phyloP scores from a whole-genome alignment of 2,113 vertebrate species.

The Cercocebus atys region DNA sequence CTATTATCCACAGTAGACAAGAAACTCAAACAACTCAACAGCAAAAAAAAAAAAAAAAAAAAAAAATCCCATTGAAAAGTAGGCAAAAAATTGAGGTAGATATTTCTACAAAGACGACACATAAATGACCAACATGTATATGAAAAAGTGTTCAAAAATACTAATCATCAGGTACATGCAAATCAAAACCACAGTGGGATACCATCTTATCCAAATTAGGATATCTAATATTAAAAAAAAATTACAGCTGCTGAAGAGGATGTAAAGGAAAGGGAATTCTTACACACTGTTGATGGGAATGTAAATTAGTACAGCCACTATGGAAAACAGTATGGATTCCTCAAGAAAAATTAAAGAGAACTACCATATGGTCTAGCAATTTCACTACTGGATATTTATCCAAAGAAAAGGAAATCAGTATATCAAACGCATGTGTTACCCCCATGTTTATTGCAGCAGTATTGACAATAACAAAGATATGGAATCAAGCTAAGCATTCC shows the following conservation, averaged over 20 bases:
- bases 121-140: neutral
- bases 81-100: neutral
- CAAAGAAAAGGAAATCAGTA: neutral
- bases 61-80: neutral
- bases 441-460: neutral
- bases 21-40: neutral
- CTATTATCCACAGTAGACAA: neutral
- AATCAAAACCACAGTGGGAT: neutral
- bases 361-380: neutral
- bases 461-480: neutral
- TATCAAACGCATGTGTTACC: neutral
- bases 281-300: neutral
- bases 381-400: neutral
- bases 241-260: neutral
- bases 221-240: neutral
- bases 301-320: neutral
- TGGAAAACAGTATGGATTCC: neutral
- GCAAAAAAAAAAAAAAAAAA: neutral
- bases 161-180: neutral
- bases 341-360: neutral
- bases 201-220: neutral
- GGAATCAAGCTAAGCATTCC: neutral
- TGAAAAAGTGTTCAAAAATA: neutral
- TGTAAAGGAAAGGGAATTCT: neutral
- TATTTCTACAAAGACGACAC: neutral